Evolutionary conservation across 2,113 vertebrate species (phyloP).

Genomic region (Ictalurus furcatus): DNA sequence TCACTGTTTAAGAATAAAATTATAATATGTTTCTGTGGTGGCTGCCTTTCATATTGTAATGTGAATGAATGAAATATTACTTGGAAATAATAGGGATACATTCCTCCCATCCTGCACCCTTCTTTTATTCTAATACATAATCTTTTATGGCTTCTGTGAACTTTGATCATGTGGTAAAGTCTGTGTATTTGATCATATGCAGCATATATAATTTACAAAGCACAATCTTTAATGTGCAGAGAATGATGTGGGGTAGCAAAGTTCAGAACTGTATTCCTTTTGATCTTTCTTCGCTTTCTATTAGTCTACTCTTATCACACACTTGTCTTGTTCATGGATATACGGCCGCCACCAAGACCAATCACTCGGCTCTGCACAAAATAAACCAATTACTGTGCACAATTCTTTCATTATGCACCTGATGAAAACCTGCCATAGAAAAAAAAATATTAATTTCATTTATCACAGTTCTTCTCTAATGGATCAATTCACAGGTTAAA

Average conservation of each 20-base stretch:
- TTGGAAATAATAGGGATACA: slow-evolving; percentile 53
- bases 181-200: slow-evolving; percentile 55
- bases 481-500: neutral
- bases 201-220: slow-evolving; percentile 51
- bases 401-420: neutral
- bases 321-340: neutral
- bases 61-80: slow-evolving; percentile 53
- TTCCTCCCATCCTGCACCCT: slow-evolving; percentile 25
- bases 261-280: slow-evolving; percentile 42
- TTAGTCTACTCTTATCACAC: slow-evolving; percentile 5
- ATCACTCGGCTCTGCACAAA: neutral
- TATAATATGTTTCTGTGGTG: slow-evolving; percentile 53
- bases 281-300: slow-evolving; percentile 38
- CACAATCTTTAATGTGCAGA: slow-evolving; percentile 33
- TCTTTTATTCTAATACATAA: slow-evolving; percentile 40
- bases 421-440: neutral
- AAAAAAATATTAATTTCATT: neutral
- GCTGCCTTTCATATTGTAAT: slow-evolving; percentile 53
- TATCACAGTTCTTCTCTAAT: neutral
- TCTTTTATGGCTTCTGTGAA: slow-evolving; percentile 33
- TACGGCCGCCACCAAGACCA: neutral
- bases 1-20: slow-evolving; percentile 51
- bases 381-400: neutral
- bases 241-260: slow-evolving; percentile 28
- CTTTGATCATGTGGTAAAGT: slow-evolving; percentile 59